Evolutionary conservation across 53 echinoderm and acorn worm genomes (phyloP).

Genomic region (Antedon mediterranea): DNA sequence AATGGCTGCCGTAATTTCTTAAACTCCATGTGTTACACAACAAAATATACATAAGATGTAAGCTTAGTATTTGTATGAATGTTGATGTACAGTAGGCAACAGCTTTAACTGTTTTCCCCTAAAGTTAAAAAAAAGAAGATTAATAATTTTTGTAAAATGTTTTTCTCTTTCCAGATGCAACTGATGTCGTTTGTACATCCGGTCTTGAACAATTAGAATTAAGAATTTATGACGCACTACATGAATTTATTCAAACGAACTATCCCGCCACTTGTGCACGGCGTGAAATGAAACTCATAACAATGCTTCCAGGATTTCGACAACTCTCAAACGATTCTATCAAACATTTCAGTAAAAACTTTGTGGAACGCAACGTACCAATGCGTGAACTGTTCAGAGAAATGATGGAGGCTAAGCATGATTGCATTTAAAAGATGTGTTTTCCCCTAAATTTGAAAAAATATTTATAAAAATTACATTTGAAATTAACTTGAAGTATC

Average conservation of each 20-base stretch:
- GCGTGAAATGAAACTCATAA: not conserved
- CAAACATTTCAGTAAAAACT: constrained; percentile 6
- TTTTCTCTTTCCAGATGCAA: not conserved
- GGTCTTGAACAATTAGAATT: not conserved
- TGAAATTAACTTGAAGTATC: too few relatives aligned
- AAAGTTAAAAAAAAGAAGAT: too few relatives aligned
- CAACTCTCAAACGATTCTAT: constrained; percentile 31
- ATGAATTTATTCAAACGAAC: not conserved
- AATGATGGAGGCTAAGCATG: constrained; percentile 20
- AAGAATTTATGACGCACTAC: not conserved
- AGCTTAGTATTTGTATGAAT: too few relatives aligned
- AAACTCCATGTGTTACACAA: too few relatives aligned
- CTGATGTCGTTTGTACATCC: not conserved
- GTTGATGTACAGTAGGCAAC: too few relatives aligned
- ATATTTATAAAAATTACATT: too few relatives aligned
- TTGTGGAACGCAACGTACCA: constrained; percentile 20
- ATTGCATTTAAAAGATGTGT: not conserved
- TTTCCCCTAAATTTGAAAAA: too few relatives aligned
- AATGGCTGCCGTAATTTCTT: too few relatives aligned
- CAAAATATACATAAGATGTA: too few relatives aligned
- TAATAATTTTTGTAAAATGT: too few relatives aligned
- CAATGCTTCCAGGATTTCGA: not conserved
- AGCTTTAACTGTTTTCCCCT: too few relatives aligned
- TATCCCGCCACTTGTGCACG: not conserved
- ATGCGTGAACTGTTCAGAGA: constrained; percentile 18